phyloP scores from a whole-genome alignment of 2,113 vertebrate species.

The Proterorhinus semilunaris region DNA sequence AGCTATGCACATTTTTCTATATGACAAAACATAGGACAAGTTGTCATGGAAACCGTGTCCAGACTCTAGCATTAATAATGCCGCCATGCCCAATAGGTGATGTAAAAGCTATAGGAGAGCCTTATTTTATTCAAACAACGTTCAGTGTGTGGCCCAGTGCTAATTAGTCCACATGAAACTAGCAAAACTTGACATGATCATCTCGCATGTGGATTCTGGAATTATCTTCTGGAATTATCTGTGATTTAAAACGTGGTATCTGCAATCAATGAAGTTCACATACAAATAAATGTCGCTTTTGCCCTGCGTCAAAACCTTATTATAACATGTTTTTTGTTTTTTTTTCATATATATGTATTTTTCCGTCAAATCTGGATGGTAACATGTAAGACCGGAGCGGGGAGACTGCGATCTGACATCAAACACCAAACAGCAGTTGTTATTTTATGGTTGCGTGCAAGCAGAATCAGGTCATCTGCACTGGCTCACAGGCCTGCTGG shows the following conservation, averaged over 20 bases:
- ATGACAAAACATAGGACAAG: slow-evolving; percentile 9
- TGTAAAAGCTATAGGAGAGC: neutral
- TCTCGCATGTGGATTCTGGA: neutral
- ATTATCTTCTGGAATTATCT: neutral
- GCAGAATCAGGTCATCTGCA: slow-evolving; percentile 71
- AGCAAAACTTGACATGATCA: slow-evolving; percentile 4
- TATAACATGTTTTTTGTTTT: slow-evolving; percentile 1
- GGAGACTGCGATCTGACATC: slow-evolving; percentile 52
- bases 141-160: neutral
- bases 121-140: slow-evolving; percentile 3
- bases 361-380: slow-evolving; percentile 43
- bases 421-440: slow-evolving; percentile 64
- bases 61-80: slow-evolving; percentile 9
- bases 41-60: slow-evolving; percentile 20
- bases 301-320: slow-evolving; percentile 44
- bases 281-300: slow-evolving; percentile 20
- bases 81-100: neutral
- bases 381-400: slow-evolving; percentile 40
- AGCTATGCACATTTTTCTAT: slow-evolving; percentile 3
- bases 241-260: slow-evolving; percentile 3
- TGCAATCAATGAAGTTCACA: slow-evolving; percentile 6
- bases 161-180: neutral
- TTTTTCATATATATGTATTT: neutral
- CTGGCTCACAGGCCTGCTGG: slow-evolving; percentile 65
- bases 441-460: slow-evolving; percentile 67